Base-by-base conservation (phyloP, 2,888 invertebrate genomes). In the Melieria picta region DNA sequence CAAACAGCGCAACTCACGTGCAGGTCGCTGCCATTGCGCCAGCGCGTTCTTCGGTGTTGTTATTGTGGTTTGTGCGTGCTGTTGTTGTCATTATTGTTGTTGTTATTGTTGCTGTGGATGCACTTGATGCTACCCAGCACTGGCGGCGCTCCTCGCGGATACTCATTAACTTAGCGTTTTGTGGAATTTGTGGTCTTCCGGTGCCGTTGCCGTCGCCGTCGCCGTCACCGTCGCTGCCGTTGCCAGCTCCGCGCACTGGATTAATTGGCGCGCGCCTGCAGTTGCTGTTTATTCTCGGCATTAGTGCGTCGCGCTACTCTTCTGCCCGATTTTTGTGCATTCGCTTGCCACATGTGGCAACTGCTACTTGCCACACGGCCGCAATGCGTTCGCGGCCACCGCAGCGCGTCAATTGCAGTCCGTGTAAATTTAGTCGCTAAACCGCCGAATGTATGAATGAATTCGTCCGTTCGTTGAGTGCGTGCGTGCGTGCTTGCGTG, bases 171-270 rank as follows among this genome's bases (percentile, higher is more conserved):
- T 76, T 77, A 75, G 75, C 76, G 73, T 77, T 74, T 74, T 76
- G 75, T 75, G 77, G 79, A 79, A 79, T 79, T 77, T 76, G 74
- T 69, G 77, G 76, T 75, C 76, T 78, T 78, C 78, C 78, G 78
- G 77, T 77, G 71, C 65, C 52, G 67, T 61, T 69, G 48, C 48
- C 65, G 42, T 46, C 55, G 48, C 48, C 65, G 42, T 46, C 55
- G 63, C 58, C 60, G 55, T 65, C 67, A 69, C 64, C 63, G 62
- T 58, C 56, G 56, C 60, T 70, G 47, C 55, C 50, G 46, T 52
- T 30, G 30, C 30, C 56, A 48, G 46, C 58, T 16, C 48, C 48
- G 6, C 11, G 60, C 48, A 52, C 43, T 57, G 66, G 64, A 56
- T 66, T 70, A 67, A 65, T 67, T 65, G 69, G 56, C 65, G 16